phyloP scores from a whole-genome alignment of 2,888 invertebrate genomes.

The Erebia epiphron region DNA sequence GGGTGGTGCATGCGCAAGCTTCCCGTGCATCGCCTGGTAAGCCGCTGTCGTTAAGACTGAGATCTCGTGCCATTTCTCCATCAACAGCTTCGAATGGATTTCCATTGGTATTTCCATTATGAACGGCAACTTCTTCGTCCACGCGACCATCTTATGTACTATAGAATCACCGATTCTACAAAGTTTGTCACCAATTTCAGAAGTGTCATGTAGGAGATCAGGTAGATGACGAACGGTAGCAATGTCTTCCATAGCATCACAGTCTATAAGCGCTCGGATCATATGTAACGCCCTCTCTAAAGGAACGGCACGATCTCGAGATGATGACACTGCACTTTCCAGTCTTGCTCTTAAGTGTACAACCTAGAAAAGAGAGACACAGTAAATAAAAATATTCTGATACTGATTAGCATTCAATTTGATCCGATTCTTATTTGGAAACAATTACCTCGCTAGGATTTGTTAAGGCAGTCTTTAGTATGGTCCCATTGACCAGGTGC shows the following conservation, averaged over 20 bases:
- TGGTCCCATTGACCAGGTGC: constrained; percentile 94
- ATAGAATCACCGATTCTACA: constrained; percentile 99
- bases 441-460: constrained; percentile 91
- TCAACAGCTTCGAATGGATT: constrained; percentile 96
- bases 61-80: constrained; percentile 99
- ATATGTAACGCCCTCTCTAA: constrained; percentile 93
- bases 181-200: constrained; percentile 94
- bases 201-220: constrained; percentile 94
- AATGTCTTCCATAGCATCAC: constrained; percentile 98
- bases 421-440: constrained; percentile 20
- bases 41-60: constrained; percentile 96
- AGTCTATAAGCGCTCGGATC: constrained; percentile 96
- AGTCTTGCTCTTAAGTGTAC: constrained; percentile 93
- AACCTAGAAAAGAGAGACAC: constrained; percentile 65
- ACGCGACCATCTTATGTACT: constrained; percentile 98
- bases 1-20: constrained; percentile 73
- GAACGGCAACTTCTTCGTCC: constrained; percentile 99
- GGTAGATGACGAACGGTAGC: constrained; percentile 96
- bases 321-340: constrained; percentile 94
- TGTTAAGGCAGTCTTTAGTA: constrained; percentile 96
- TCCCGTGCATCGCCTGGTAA: constrained; percentile 95
- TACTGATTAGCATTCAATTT: neutral
- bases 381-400: constrained; percentile 18
- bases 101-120: constrained; percentile 98
- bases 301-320: constrained; percentile 91